Conservation (phyloP, 2,113 vertebrate genomes). For the Leptobrachium ailaonicum region DNA sequence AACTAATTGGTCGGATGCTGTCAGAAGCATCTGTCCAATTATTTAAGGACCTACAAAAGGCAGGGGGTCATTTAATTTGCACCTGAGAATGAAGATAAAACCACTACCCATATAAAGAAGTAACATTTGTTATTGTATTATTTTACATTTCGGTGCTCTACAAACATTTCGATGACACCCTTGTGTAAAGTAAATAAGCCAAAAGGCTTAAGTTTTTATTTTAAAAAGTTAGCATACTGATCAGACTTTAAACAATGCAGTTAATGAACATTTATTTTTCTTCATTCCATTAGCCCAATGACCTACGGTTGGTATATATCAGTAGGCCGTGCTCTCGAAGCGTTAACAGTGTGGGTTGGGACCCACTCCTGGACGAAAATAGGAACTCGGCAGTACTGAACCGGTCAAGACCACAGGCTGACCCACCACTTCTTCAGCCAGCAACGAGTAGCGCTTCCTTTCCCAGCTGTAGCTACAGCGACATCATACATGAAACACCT, state of each 20-base stretch:
- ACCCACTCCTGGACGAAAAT: constrained; percentile 62
- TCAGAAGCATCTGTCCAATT: no score
- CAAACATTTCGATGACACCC: no score
- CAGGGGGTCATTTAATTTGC: no score
- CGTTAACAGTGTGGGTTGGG: constrained; percentile 56
- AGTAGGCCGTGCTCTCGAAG: constrained; percentile 55
- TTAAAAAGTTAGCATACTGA: no score
- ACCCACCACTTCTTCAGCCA: constrained; percentile 62
- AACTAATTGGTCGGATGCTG: no score
- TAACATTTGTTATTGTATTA: no score
- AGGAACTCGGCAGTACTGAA: constrained; percentile 59
- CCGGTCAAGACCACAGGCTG: constrained; percentile 61
- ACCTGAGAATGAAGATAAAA: no score
- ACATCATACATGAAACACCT: constrained; percentile 65
- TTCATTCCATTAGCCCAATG: constrained; percentile 64
- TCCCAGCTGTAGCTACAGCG: constrained; percentile 55
- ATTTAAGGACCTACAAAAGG: no score
- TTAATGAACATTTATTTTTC: not conserved
- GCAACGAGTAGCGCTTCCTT: constrained; percentile 73
- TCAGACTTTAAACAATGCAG: not conserved
- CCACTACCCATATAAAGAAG: no score
- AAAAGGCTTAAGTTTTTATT: no score
- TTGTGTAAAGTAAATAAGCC: no score
- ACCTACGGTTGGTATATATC: constrained; percentile 63
- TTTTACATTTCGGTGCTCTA: no score